Conservation (phyloP, 1,140 invertebrate genomes). For the Pentalonia nigronervosa region DNA sequence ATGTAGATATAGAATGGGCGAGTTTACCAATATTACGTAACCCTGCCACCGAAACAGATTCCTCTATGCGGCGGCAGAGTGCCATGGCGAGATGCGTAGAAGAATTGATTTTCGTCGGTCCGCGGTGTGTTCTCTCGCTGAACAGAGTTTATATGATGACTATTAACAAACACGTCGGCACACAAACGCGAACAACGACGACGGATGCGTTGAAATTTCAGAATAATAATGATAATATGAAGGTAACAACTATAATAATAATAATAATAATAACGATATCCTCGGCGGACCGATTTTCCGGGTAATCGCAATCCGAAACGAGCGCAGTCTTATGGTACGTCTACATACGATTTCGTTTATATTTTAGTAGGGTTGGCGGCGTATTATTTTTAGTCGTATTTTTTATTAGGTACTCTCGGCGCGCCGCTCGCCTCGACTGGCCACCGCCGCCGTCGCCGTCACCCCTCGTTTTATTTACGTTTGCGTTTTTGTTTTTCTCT, state of each 20-base stretch:
- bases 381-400: not conserved
- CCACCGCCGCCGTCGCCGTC: not conserved
- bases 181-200: not conserved
- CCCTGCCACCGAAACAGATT: no score
- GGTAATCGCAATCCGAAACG: not conserved
- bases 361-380: not conserved
- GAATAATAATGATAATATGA: not conserved
- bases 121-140: no score
- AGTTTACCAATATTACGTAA: no score
- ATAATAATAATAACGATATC: constrained; percentile 9
- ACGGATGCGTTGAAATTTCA: not conserved
- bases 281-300: not conserved
- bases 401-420: constrained; percentile 16
- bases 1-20: no score
- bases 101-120: no score
- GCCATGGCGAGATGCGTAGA: no score
- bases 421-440: not conserved
- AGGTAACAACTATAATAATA: not conserved
- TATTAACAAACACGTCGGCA: not conserved
- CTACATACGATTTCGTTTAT: constrained; percentile 23
- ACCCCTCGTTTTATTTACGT: constrained; percentile 1
- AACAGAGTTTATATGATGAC: no score
- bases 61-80: no score
- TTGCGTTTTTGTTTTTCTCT: not conserved
- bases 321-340: not conserved